Evolutionary conservation across 92 coral and sea anemone species (phyloP).

Genomic region (Muricea muricata): DNA sequence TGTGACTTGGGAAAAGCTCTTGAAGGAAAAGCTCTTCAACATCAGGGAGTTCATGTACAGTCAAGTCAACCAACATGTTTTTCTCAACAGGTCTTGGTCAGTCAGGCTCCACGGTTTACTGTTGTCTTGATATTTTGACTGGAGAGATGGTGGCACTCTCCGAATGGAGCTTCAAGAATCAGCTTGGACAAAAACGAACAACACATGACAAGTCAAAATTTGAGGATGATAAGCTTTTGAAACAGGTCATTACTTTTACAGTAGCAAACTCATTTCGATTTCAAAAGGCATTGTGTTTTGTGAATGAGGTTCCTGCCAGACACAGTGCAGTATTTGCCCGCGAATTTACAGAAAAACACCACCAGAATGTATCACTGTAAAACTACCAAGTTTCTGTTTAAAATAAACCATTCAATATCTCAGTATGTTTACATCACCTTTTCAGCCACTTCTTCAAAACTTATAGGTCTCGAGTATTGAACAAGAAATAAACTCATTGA

Average conservation of each 20-base stretch:
- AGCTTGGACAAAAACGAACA: slow-evolving; percentile 36
- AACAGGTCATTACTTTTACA: slow-evolving; percentile 64
- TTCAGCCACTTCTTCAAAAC: background rate
- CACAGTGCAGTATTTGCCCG: too few species aligned
- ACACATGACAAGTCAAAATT: slow-evolving; percentile 56
- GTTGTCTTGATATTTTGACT: slow-evolving; percentile 79
- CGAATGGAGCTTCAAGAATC: slow-evolving; percentile 75
- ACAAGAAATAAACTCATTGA: slow-evolving; percentile 84
- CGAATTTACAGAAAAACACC: too few species aligned
- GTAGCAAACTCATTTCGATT: background rate
- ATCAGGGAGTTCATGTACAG: too few species aligned
- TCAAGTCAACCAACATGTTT: background rate
- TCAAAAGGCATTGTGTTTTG: too few species aligned
- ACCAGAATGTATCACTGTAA: too few species aligned
- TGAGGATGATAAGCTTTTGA: slow-evolving; percentile 62
- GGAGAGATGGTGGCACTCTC: slow-evolving; percentile 89
- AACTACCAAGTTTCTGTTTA: too few species aligned
- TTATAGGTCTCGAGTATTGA: slow-evolving; percentile 83
- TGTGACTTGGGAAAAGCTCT: too few species aligned
- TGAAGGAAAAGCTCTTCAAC: too few species aligned
- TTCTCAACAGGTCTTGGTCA: slow-evolving; percentile 76
- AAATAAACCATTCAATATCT: background rate
- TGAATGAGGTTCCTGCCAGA: too few species aligned
- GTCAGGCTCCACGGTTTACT: slow-evolving; percentile 83
- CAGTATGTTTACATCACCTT: background rate